Conservation (phyloP, 2,113 vertebrate species). For the Rissa tridactyla region DNA sequence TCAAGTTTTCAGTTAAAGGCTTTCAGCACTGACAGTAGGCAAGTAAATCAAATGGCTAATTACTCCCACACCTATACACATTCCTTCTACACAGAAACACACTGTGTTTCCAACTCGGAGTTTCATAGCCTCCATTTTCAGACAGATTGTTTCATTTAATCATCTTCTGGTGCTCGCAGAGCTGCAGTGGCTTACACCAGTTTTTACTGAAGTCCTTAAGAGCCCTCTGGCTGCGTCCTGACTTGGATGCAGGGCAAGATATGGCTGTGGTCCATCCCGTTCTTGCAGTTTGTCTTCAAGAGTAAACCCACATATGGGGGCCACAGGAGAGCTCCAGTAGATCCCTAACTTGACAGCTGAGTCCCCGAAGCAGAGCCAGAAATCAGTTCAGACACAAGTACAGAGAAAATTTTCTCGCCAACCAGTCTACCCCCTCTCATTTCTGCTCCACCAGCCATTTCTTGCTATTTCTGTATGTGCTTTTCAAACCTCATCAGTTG, state of each 20-base stretch:
- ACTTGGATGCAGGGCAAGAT: accelerated
- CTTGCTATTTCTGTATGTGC: background rate
- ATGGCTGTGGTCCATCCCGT: background rate
- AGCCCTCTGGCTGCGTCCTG: background rate
- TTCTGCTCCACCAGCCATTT: background rate
- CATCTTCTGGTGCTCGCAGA: background rate
- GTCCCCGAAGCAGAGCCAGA: background rate
- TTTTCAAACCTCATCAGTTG: background rate
- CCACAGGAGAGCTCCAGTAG: background rate
- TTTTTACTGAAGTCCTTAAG: background rate
- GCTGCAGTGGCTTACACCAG: background rate
- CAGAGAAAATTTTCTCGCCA: background rate
- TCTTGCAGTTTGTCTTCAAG: background rate
- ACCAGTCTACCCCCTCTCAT: background rate
- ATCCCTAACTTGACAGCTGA: background rate
- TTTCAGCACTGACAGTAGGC: background rate
- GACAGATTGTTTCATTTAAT: background rate
- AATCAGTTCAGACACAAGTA: background rate
- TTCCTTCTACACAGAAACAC: background rate
- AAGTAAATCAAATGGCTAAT: slow-evolving; percentile 5
- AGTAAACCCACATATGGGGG: background rate
- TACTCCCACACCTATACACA: background rate
- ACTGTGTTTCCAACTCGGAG: background rate
- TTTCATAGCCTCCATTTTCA: background rate
- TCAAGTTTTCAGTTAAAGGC: background rate